Evolutionary conservation across 2,113 vertebrate genomes (phyloP).

Genomic region (Tinamus guttatus): DNA sequence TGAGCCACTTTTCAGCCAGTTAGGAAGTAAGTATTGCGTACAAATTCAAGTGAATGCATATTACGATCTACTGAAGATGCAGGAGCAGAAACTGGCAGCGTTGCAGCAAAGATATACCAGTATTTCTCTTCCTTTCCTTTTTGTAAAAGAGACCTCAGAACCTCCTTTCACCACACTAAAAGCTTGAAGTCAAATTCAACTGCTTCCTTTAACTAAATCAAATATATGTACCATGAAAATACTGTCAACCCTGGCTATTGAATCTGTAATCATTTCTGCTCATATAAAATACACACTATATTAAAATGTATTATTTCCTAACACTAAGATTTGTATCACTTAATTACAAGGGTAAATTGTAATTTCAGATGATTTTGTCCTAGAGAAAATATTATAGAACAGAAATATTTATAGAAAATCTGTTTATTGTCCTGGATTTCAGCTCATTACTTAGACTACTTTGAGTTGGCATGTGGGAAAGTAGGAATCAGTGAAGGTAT

Average conservation of each 20-base stretch:
- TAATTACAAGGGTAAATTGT: neutral
- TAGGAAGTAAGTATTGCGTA: neutral
- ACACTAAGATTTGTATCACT: neutral
- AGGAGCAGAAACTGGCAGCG: neutral
- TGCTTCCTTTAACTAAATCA: neutral
- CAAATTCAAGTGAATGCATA: neutral
- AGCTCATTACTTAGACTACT: neutral
- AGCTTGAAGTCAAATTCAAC: neutral
- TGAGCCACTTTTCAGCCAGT: neutral
- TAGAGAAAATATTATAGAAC: neutral
- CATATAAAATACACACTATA: neutral
- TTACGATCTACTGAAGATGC: fast-evolving
- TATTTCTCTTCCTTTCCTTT: neutral
- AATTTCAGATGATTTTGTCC: neutral
- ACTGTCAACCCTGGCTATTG: neutral
- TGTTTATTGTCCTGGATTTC: neutral
- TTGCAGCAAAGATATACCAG: neutral
- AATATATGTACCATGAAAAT: neutral
- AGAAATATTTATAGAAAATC: neutral
- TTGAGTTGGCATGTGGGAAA: neutral
- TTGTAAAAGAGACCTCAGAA: neutral
- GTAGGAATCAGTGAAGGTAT: neutral
- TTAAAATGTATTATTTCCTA: neutral
- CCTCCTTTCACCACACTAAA: neutral
- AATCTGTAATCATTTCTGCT: neutral